These are phyloP conservation scores for Gallinago jamesoni DNA, from an alignment of 2,113 vertebrate genomes.

Conservation along the genomic window DNA sequence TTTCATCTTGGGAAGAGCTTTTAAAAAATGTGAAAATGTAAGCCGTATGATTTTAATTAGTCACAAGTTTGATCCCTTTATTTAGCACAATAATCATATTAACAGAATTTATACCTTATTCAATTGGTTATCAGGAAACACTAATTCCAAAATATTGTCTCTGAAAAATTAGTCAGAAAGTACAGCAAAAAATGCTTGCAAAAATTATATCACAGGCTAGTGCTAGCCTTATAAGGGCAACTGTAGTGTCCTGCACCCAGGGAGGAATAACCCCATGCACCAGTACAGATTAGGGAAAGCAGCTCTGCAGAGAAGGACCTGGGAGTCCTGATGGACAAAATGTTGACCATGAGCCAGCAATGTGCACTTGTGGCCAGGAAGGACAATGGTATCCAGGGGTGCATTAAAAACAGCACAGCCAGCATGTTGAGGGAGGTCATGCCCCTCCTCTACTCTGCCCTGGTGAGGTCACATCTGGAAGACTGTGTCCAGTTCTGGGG, in stretches of 20 bases:
- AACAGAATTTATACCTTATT: background rate
- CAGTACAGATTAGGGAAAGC: background rate
- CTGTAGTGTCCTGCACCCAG: background rate
- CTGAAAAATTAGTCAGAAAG: background rate
- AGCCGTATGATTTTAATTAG: slow-evolving; percentile 32
- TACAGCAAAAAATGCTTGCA: background rate
- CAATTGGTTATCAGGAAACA: slow-evolving; percentile 15
- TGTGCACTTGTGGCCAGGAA: background rate
- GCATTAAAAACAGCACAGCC: background rate
- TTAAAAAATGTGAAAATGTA: slow-evolving; percentile 21
- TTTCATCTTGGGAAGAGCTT: slow-evolving; percentile 4
- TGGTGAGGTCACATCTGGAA: background rate
- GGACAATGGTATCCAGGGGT: background rate
- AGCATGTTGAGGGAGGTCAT: background rate
- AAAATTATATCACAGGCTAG: background rate
- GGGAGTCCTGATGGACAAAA: background rate
- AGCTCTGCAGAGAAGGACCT: background rate
- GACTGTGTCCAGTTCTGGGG: no score
- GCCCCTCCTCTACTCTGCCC: background rate
- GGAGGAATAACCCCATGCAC: background rate
- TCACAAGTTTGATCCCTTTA: background rate
- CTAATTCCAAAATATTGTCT: background rate
- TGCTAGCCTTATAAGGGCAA: background rate
- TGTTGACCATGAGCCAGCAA: background rate
- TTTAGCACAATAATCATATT: slow-evolving; percentile 8